Evolutionary conservation across 2,797 vertebrate species (phyloP).

Genomic region (Eulemur albifrons): DNA sequence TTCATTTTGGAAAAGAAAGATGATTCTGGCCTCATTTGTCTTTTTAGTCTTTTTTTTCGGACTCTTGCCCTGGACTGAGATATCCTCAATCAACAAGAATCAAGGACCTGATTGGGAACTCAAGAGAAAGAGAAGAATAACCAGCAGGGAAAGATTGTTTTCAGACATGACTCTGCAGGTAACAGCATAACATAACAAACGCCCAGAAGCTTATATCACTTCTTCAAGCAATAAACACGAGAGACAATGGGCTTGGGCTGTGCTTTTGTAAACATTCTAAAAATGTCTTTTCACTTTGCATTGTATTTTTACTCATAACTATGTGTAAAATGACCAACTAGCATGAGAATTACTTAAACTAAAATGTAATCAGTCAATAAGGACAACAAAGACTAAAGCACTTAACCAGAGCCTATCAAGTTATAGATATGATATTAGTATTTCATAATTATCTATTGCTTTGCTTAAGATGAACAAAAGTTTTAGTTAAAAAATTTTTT

Average conservation of each 20-base stretch:
- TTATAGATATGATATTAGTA: neutral
- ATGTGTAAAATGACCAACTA: neutral
- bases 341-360: conserved; percentile 33
- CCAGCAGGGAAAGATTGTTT: neutral
- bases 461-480: conserved; percentile 1
- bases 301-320: neutral
- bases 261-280: neutral
- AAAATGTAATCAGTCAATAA: conserved; percentile 13
- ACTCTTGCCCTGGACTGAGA: neutral
- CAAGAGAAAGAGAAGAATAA: neutral
- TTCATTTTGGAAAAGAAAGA: neutral
- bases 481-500: neutral
- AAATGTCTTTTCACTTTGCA: neutral
- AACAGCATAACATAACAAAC: neutral
- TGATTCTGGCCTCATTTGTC: neutral
- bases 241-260: neutral
- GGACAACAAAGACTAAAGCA: conserved; percentile 31
- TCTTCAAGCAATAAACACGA: neutral
- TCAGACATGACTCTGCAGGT: neutral
- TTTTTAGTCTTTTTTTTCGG: neutral
- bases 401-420: neutral
- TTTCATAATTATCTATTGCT: conserved; percentile 2
- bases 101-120: neutral
- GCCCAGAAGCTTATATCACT: neutral
- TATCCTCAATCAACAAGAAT: neutral